Percentiles rank a stretch among this genome's conserved stretches.
Evolutionary conservation across 2,113 vertebrate genomes (phyloP).

Genomic region (Trematocara stigmaticum): DNA sequence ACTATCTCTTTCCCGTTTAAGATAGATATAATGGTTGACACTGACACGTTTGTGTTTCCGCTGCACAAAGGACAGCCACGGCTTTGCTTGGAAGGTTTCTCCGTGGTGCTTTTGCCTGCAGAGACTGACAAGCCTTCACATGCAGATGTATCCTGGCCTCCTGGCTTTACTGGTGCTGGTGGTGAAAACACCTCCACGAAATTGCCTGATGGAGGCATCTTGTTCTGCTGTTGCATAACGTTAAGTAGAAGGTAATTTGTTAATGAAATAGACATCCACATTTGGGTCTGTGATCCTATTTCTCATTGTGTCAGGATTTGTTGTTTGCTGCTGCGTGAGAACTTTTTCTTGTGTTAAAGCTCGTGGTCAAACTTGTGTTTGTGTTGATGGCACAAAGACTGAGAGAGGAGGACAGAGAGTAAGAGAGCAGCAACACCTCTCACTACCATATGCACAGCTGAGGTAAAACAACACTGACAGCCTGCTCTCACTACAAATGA

Average conservation of each 20-base stretch:
- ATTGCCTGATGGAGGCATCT: background rate
- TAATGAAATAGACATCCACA: background rate
- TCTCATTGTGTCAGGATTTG: background rate
- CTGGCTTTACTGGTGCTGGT: background rate
- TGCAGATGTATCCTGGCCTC: background rate
- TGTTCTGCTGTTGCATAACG: background rate
- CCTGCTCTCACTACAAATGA: background rate
- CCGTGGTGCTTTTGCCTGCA: background rate
- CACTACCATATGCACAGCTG: background rate
- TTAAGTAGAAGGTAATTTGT: background rate
- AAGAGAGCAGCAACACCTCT: background rate
- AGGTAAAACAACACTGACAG: background rate
- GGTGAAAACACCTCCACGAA: background rate
- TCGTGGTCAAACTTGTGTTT: background rate
- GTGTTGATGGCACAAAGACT: background rate
- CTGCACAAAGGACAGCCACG: background rate
- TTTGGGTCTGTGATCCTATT: background rate
- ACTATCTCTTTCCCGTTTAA: background rate
- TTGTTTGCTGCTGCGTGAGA: background rate
- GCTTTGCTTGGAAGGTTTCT: background rate
- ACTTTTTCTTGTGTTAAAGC: background rate
- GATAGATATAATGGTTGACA: background rate
- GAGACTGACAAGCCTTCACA: background rate
- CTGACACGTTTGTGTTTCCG: background rate
- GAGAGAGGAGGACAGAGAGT: background rate